A percentile compares a stretch with the other conserved stretches of the same genome.
Evolutionary conservation across 2,797 vertebrate genomes (phyloP).

Genomic region (Argyrosomus regius): DNA sequence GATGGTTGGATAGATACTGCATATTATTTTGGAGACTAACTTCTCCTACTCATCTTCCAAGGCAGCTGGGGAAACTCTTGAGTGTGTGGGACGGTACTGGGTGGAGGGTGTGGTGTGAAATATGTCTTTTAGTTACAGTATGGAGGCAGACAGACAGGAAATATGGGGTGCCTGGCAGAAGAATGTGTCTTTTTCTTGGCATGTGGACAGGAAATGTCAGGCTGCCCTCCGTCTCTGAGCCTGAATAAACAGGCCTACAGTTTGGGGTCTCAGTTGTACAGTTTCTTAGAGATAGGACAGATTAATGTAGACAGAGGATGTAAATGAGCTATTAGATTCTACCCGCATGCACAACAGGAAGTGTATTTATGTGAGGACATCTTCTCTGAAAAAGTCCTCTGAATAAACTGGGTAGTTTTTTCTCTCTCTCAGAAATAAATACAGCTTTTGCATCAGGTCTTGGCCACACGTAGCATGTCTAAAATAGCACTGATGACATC

Average conservation of each 20-base stretch:
- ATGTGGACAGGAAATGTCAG: constrained; percentile 62
- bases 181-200: constrained; percentile 61
- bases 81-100: not conserved
- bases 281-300: constrained; percentile 7
- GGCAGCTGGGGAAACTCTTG: not conserved
- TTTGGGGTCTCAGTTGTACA: constrained; percentile 14
- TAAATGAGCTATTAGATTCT: not conserved
- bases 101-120: constrained; percentile 7
- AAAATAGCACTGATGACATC: not conserved
- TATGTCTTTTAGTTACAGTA: constrained; percentile 33
- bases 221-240: constrained; percentile 37
- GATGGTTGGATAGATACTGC: too few species aligned
- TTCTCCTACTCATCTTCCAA: too few species aligned
- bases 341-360: not conserved
- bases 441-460: not conserved
- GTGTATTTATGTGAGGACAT: not conserved
- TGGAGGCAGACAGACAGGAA: constrained; percentile 64
- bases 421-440: not conserved
- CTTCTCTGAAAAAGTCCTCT: not conserved
- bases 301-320: not conserved
- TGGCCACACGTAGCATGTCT: not conserved
- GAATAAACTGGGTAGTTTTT: not conserved
- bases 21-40: too few species aligned
- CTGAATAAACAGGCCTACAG: constrained; percentile 52
- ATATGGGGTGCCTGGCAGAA: constrained; percentile 42